Evolutionary conservation across 2,113 vertebrate genomes (phyloP), one percentile per base, ranked within the genome.

Genomic region (Monopterus albus): DNA sequence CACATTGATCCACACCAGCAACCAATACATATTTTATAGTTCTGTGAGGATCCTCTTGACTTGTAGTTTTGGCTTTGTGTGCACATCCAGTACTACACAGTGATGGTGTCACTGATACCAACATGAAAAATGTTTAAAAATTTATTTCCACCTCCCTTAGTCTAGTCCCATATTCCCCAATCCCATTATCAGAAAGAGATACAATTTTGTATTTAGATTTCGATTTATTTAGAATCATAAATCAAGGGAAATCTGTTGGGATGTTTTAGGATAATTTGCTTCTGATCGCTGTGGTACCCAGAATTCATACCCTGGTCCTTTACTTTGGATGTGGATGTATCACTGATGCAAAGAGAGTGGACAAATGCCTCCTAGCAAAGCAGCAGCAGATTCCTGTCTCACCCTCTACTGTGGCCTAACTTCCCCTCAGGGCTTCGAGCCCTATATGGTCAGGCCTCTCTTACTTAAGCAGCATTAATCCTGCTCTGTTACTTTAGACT

Each of bases 401-500:
- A 26, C 82, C 72, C 65, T 60, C 58, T 20, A n/a, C 62, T 12
- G 70, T 46, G 81, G 63, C 25, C 58, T 33, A 18, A 81, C 31
- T 31, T 76, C 45, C 52, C 63, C 43, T 62, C 33, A 15, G 55
- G 47, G 55, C 50, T 63, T n/a, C 40, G 31, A 53, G 45, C 52
- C 39, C 63, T 63, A 23, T 31, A 66, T 68, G 47, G 64, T 4
- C 18, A 2, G 46, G 59, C 11, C 12, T 29, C 71, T 38, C 38
- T 38, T 49, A 60, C 55, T 69, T 58, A 43, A 39, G 58, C 42
- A 64, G 23, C 43, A 65, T 76, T 75, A 69, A 82, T 83, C 43
- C 63, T 21, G 39, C 17, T 64, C 56, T 46, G 70, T 69, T 46
- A 61, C 67, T 85, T 79, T 51, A 79, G 75, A 68, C 83, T 58